These are phyloP conservation scores for Australoheros scitulus DNA, from an alignment of 2,113 vertebrate genomes.

Conservation along the genomic window DNA sequence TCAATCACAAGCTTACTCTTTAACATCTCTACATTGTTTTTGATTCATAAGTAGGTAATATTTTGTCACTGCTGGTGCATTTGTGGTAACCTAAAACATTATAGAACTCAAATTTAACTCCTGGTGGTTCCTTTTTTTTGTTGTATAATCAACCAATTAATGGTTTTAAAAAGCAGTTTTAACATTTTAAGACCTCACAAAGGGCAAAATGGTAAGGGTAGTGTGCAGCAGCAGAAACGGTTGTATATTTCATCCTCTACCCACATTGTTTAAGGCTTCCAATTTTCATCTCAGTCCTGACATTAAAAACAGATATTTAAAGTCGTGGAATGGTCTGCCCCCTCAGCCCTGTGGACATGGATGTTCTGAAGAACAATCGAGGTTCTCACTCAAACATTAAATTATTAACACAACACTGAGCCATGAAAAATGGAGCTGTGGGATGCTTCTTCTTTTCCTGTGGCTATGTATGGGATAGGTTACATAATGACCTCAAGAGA, in stretches of 20 bases:
- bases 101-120: neutral
- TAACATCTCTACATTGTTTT: neutral
- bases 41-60: neutral
- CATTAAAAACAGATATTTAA: constrained; percentile 22
- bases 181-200: neutral
- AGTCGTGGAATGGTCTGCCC: constrained; percentile 19
- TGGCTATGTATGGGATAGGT: constrained; percentile 75
- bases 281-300: constrained; percentile 30
- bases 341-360: constrained; percentile 40
- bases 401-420: constrained; percentile 65
- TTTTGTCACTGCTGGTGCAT: neutral
- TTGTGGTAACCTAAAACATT: too few relatives aligned
- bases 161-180: neutral
- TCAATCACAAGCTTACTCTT: neutral
- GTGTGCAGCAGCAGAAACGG: neutral
- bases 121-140: neutral
- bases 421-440: constrained; percentile 71
- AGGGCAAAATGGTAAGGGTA: neutral
- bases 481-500: constrained; percentile 77
- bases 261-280: constrained; percentile 29
- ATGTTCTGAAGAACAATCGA: constrained; percentile 29
- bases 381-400: constrained; percentile 52
- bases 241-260: neutral
- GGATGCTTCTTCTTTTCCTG: constrained; percentile 69
- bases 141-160: neutral